A percentile compares a stretch with the other conserved stretches of the same genome.
phyloP scores from a whole-genome alignment of 2,888 invertebrate genomes.

The Charanyca ferruginea region DNA sequence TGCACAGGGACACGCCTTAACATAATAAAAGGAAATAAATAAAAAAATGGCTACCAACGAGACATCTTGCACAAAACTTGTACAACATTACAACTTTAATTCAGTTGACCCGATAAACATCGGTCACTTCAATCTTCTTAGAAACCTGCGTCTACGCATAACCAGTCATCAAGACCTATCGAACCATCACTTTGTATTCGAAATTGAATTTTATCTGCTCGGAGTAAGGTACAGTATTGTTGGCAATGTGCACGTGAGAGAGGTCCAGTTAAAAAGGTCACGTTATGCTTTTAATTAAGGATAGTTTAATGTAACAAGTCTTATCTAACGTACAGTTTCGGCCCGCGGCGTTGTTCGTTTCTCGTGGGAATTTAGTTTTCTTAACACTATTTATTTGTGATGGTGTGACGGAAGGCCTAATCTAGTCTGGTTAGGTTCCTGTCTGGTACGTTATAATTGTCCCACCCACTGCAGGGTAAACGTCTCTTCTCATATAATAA shows the following conservation, averaged over 20 bases:
- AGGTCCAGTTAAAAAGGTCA: conserved; percentile 18
- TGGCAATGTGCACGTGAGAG: conserved; percentile 34
- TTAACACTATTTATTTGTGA: conserved; percentile 22
- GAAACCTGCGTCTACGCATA: conserved; percentile 42
- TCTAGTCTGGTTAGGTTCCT: too few species aligned
- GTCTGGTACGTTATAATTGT: too few species aligned
- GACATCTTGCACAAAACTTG: conserved; percentile 32
- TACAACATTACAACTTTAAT: conserved; percentile 53
- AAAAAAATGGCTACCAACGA: not conserved
- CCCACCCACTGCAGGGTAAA: too few species aligned
- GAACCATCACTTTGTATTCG: not conserved
- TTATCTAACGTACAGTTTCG: conserved; percentile 54
- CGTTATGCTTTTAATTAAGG: conserved; percentile 50
- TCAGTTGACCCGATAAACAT: conserved; percentile 61
- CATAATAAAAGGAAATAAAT: not conserved
- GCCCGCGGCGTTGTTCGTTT: conserved; percentile 53
- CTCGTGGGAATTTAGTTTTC: conserved; percentile 55
- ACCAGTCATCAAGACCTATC: conserved; percentile 20
- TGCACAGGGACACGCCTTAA: too few species aligned
- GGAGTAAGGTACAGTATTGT: accelerated
- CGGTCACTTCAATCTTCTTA: conserved; percentile 58
- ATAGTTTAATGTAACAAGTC: conserved; percentile 60
- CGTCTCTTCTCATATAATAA: too few species aligned
- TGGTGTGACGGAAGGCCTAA: conserved; percentile 14
- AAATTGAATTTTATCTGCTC: not conserved